Base-by-base conservation (phyloP, 2,113 vertebrate genomes). In the Narcine bancroftii region DNA sequence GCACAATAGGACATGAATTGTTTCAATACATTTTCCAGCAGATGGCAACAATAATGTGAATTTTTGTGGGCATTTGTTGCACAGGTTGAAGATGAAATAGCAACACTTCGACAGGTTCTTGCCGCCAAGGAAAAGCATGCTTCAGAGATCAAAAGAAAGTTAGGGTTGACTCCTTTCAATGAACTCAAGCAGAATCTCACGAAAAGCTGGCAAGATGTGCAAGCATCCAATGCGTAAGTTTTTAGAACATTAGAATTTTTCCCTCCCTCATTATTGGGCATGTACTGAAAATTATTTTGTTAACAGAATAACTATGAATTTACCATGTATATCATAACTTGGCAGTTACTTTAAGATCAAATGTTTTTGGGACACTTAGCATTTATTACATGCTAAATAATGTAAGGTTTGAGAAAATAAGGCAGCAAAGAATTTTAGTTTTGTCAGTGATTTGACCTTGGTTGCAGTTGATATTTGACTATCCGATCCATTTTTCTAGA, bases 71-170 rank as follows among this genome's bases (percentile, higher is more conserved):
- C 75, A 73, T 91, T 89, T 92, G 66, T 42, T 42, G 81, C 33
- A 1, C 93, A 99, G 99, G 98, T 99, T 92, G 98, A 99, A 94
- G 99, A 99, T 93, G 99, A 99, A 94, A 99, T 99, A 72, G 95
- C 95, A 92, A 99, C 99, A 7, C 95, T 99, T 92, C 97, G 98
- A 26, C 99, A 99, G 95, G 98, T 99, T 6, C 93, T 99, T 93
- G 96, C 97, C 0, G 98, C 99, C 93, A 99, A 99, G 95, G 99
- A 99, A 95, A 96, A 96, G 92, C 98, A 98, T 93, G 96, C 97
- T 1, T 83, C 95, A 0, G 99, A 99, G 93, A 96, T 99, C 94
- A 98, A 97, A 95, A 96, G 98, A 94, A 99, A 98, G 87, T 96
- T 99, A 0, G 98, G 98, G 50, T 95, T 99, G 92, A 99, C 96